Conservation (phyloP, 2,113 vertebrate genomes). For the Bungarus multicinctus region DNA sequence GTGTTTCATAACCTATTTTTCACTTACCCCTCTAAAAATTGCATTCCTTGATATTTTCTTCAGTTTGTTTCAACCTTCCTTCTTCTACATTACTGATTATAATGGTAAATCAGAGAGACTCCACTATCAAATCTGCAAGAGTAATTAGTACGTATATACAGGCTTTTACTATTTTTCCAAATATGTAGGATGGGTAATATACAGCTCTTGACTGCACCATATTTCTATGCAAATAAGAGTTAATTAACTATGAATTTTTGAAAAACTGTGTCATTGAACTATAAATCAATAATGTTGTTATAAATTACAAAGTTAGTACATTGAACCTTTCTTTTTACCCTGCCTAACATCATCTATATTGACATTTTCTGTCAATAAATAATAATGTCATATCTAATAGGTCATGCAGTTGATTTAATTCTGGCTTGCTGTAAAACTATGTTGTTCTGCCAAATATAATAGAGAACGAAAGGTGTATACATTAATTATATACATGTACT, state of each 20-base stretch:
- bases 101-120: neutral
- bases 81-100: neutral
- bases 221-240: constrained; percentile 32
- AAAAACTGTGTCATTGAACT: constrained; percentile 35
- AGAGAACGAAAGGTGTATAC: neutral
- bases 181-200: constrained; percentile 33
- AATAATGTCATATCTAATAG: constrained; percentile 65
- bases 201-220: constrained; percentile 23
- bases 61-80: neutral
- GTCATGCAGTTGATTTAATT: constrained; percentile 47
- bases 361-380: constrained; percentile 64
- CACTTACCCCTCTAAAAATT: neutral
- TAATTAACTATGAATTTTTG: constrained; percentile 52
- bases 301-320: constrained; percentile 55
- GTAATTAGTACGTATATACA: neutral
- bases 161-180: constrained; percentile 17
- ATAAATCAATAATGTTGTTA: constrained; percentile 63
- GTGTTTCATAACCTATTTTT: neutral
- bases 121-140: neutral
- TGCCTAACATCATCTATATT: constrained; percentile 60
- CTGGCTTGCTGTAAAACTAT: constrained; percentile 1
- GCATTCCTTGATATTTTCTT: neutral
- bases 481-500: constrained; percentile 10
- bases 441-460: neutral
- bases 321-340: constrained; percentile 53